phyloP scores from a whole-genome alignment of 23 tunicate genomes.

The Botrylloides violaceus region DNA sequence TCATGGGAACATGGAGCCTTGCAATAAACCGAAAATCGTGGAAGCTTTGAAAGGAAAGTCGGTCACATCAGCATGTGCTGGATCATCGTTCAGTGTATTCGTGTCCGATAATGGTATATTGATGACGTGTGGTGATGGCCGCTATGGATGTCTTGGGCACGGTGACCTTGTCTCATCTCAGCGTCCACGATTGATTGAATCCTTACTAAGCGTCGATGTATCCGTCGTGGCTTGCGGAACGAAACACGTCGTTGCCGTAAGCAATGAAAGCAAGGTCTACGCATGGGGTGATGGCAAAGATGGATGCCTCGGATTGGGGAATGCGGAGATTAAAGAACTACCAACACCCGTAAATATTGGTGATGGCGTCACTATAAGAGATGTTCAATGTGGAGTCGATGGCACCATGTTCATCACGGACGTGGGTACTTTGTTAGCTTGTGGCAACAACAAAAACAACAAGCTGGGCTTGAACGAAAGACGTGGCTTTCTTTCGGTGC shows the following conservation, averaged over 20 bases:
- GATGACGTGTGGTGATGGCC: conserved; percentile 88
- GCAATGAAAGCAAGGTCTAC: conserved; percentile 58
- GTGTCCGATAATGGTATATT: conserved; percentile 87
- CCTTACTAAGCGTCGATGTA: conserved; percentile 73
- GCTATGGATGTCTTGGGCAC: conserved; percentile 78
- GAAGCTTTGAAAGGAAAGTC: conserved; percentile 90
- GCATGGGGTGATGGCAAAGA: conserved; percentile 88
- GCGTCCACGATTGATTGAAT: conserved; percentile 62
- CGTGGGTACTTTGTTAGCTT: conserved; percentile 82
- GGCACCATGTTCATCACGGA: conserved; percentile 82
- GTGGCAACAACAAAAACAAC: conserved; percentile 83
- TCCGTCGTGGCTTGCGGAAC: conserved; percentile 60
- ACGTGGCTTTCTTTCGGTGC: conserved; percentile 66
- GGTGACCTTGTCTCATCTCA: conserved; percentile 33
- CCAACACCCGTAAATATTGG: conserved; percentile 47
- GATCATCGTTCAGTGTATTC: conserved; percentile 71
- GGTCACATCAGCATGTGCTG: conserved; percentile 61
- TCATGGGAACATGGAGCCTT: conserved; percentile 48
- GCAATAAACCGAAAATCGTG: conserved; percentile 48
- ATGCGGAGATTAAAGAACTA: conserved; percentile 31
- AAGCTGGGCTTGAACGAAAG: conserved; percentile 90
- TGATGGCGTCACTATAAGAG: conserved; percentile 54
- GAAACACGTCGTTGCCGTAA: conserved; percentile 64
- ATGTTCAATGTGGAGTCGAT: conserved; percentile 57
- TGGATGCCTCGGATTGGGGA: conserved; percentile 67